Evolutionary conservation across 1,140 invertebrate genomes (phyloP), one percentile per base, ranked within the genome.

Genomic region (Gryllus bimaculatus): DNA sequence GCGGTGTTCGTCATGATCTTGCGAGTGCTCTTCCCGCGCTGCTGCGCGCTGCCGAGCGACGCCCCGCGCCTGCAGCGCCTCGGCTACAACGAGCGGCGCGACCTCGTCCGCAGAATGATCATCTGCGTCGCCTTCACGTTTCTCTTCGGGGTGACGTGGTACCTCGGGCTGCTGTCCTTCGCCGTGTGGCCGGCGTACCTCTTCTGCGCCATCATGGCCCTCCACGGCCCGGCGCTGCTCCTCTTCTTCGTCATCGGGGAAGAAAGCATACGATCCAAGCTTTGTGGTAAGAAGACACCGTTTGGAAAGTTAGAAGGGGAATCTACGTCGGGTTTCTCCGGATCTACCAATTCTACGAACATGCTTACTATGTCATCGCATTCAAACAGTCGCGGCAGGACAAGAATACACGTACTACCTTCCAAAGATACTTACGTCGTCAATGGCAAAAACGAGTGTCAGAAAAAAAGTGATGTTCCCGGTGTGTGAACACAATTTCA

Each of bases 151-250:
- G 73, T 81, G 75, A 76, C 73, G 10, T 81, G 80, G 80, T 13
- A 77, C 10, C 80, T 81, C 39, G 80, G 80, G 15, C 8, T 81
- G 15, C 75, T 81, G 39, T 39, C 78, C n/a, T 18, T 73, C 78
- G 8, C 20, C 78, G 75, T 21, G 73, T 73, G 77, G n/a, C 80
- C 80, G 47, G 75, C 80, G 8, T 81, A 81, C 73, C 20, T 81
- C 74, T 81, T 81, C 73, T 81, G 80, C 21, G 48, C 74, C 0
- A 80, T 76, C 6, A 79, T 79, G 12, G 80, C 80, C 21, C 47
- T 81, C 26, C 80, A 81, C 74, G 80, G 80, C 12, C 74, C 80
- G 3, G 75, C 78, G 47, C 80, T 81, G 7, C 80, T 79, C 73
- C 39, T 80, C 12, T 81, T 81, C 79, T 79, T 80, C 73, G 76